phyloP scores from a whole-genome alignment of 2,888 invertebrate genomes.

The Drosophila ustulata region DNA sequence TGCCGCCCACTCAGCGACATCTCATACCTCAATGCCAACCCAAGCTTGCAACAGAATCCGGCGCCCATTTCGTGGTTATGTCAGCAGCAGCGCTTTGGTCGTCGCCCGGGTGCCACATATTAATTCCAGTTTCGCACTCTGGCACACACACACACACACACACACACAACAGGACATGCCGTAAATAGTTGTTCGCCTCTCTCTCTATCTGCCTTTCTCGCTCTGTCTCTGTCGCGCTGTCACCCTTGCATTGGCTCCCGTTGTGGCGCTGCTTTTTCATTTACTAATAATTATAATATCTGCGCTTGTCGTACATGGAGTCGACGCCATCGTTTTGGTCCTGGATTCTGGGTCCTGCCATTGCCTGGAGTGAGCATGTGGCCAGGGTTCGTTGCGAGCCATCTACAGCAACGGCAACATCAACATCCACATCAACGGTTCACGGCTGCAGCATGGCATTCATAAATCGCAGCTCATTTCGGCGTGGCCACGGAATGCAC shows the following conservation, averaged over 20 bases:
- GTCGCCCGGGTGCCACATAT: conserved; percentile 81
- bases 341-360: background rate
- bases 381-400: background rate
- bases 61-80: conserved; percentile 49
- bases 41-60: conserved; percentile 13
- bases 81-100: conserved; percentile 58
- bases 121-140: conserved; percentile 82
- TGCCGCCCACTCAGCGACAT: no score
- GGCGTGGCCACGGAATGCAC: conserved; percentile 81
- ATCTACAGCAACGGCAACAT: background rate
- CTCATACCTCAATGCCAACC: background rate
- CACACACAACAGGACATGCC: conserved; percentile 63
- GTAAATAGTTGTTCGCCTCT: conserved; percentile 75
- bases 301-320: conserved; percentile 64
- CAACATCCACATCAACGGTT: background rate
- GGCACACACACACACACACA: no score
- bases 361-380: background rate
- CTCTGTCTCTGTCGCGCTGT: background rate
- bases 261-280: conserved; percentile 64
- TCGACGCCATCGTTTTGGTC: conserved; percentile 9
- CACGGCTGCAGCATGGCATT: conserved; percentile 58
- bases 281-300: conserved; percentile 81
- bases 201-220: conserved; percentile 12
- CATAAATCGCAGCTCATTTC: conserved; percentile 80
- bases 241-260: conserved; percentile 23